phyloP scores from a whole-genome alignment of 92 coral and sea anemone genomes.

The Epizoanthus ramosus region DNA sequence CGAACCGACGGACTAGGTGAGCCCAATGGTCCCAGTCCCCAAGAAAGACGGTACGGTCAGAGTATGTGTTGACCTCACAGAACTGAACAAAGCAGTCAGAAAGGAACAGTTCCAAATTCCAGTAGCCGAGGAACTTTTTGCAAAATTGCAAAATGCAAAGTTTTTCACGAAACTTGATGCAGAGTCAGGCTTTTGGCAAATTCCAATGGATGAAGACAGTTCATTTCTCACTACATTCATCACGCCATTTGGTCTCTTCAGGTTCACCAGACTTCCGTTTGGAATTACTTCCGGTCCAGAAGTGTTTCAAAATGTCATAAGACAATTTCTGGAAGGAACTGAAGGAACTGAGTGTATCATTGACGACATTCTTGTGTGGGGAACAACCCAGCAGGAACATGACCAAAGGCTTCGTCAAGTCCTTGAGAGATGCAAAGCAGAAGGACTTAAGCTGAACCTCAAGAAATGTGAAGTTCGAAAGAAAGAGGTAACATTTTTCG shows the following conservation, averaged over 20 bases:
- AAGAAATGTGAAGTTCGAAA: neutral
- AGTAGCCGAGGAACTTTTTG: constrained; percentile 5
- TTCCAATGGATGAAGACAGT: constrained; percentile 10
- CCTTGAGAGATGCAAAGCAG: neutral
- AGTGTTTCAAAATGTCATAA: constrained; percentile 14
- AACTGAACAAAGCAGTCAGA: neutral
- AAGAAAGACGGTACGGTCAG: constrained; percentile 8
- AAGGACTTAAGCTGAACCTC: neutral
- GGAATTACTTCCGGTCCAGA: constrained; percentile 32
- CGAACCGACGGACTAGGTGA: constrained; percentile 20
- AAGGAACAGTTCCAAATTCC: neutral
- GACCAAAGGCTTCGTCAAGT: neutral
- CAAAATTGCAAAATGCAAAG: constrained; percentile 10
- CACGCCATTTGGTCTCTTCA: neutral
- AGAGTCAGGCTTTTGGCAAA: constrained; percentile 2
- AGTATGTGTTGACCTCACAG: constrained; percentile 15
- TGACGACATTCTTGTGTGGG: constrained; percentile 4
- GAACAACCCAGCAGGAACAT: neutral
- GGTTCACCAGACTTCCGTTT: constrained; percentile 8
- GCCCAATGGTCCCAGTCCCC: constrained; percentile 18
- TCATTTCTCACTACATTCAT: constrained; percentile 13
- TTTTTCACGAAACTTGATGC: constrained; percentile 32
- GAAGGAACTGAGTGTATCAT: neutral
- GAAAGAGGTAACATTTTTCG: neutral
- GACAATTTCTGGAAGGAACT: neutral